Percentiles rank a stretch among this genome's conserved stretches.
Evolutionary conservation across 2,113 vertebrate species (phyloP).

Genomic region (Leiothrix lutea): DNA sequence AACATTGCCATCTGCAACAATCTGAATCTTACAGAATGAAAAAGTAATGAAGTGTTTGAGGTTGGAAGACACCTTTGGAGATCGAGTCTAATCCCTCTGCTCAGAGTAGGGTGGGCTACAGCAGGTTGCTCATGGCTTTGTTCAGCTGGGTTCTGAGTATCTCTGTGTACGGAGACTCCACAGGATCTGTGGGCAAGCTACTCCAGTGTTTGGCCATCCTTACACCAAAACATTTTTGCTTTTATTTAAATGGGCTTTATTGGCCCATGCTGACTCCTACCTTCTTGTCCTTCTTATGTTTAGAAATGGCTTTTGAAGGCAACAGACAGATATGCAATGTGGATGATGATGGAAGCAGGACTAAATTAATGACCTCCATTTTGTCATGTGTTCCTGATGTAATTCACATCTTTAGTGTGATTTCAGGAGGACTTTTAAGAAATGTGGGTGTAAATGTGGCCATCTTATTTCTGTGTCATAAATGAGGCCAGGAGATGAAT

Average conservation of each 20-base stretch:
- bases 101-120: neutral
- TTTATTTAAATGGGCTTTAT: neutral
- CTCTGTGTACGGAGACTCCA: neutral
- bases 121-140: neutral
- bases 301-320: neutral
- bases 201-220: neutral
- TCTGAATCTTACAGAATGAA: neutral
- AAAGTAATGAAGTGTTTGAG: neutral
- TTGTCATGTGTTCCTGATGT: neutral
- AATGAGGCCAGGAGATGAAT: neutral
- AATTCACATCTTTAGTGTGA: neutral
- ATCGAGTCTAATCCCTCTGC: neutral
- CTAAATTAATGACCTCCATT: neutral
- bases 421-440: neutral
- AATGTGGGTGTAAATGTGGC: neutral
- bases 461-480: neutral
- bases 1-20: neutral
- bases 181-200: neutral
- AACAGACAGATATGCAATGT: rapidly evolving
- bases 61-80: neutral
- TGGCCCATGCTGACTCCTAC: neutral
- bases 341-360: neutral
- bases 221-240: neutral
- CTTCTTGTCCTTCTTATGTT: neutral
- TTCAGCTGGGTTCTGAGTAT: neutral